A percentile compares a stretch with the other conserved stretches of the same genome.
phyloP scores from a whole-genome alignment of 1,140 invertebrate genomes.

The Anoplolepis gracilipes region DNA sequence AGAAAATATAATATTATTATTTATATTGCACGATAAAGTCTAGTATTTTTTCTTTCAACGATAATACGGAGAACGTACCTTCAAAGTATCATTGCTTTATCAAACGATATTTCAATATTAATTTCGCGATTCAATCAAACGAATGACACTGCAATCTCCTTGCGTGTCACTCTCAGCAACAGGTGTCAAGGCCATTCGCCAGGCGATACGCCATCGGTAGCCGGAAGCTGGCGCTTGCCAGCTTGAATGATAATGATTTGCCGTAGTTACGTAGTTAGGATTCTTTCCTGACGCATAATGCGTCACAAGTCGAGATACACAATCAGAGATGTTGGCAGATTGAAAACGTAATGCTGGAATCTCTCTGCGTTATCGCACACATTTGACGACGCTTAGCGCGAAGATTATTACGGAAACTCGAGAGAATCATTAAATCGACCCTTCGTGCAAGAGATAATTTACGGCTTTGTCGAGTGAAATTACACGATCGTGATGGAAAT shows the following conservation, averaged over 20 bases:
- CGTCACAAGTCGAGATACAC: slow-evolving; percentile 8
- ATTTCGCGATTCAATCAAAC: slow-evolving; percentile 37
- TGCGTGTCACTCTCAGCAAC: slow-evolving; percentile 14
- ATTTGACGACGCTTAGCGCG: background rate
- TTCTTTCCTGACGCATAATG: slow-evolving; percentile 46
- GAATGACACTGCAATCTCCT: slow-evolving; percentile 36
- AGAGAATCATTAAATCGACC: slow-evolving; percentile 1
- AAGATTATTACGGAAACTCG: slow-evolving; percentile 25
- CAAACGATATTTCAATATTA: slow-evolving; percentile 20
- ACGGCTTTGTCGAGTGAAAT: background rate
- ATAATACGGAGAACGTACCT: background rate
- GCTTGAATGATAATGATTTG: slow-evolving; percentile 59
- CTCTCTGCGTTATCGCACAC: background rate
- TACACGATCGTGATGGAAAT: slow-evolving; percentile 5
- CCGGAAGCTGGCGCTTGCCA: slow-evolving; percentile 37
- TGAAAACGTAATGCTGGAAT: slow-evolving; percentile 39
- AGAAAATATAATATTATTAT: background rate
- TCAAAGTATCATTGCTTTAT: background rate
- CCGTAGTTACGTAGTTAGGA: slow-evolving; percentile 45
- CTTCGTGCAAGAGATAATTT: background rate
- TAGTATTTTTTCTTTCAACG: no score
- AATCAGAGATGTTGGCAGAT: slow-evolving; percentile 23
- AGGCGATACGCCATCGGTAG: slow-evolving; percentile 43
- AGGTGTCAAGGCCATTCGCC: slow-evolving; percentile 53
- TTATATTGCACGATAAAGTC: no score